phyloP scores from a whole-genome alignment of 2,797 vertebrate species.

The Monodelphis domestica region DNA sequence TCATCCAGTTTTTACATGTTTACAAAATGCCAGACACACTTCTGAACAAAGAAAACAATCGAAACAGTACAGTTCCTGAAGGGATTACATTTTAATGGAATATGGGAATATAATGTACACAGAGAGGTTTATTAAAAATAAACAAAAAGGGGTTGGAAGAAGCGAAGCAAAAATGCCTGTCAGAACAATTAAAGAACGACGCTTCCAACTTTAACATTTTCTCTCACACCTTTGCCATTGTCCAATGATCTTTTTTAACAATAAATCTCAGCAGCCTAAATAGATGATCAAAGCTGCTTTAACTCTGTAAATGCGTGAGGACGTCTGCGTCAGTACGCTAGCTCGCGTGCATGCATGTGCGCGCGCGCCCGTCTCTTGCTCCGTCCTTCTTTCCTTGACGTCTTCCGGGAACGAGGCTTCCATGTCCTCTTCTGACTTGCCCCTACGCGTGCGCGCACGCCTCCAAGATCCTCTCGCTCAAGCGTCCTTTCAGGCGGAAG shows the following conservation, averaged over 20 bases:
- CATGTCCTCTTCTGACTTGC: fast-evolving
- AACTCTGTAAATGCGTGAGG: conserved; percentile 13
- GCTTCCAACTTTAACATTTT: not conserved
- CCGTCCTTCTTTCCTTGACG: not conserved
- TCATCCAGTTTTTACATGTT: not conserved
- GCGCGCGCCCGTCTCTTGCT: not conserved
- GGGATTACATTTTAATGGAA: not conserved
- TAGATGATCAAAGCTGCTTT: not conserved
- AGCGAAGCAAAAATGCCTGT: not conserved
- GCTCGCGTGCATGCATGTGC: not conserved
- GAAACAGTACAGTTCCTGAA: too few relatives aligned
- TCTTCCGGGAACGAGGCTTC: fast-evolving
- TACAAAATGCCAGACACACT: too few relatives aligned
- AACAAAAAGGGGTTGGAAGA: not conserved
- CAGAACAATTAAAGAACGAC: not conserved
- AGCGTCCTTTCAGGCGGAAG: conserved; percentile 65
- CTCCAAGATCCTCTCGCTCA: not conserved
- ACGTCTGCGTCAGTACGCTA: not conserved
- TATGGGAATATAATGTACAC: not conserved
- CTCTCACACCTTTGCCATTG: conserved; percentile 16
- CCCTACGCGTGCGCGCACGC: fast-evolving
- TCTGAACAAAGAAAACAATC: too few relatives aligned
- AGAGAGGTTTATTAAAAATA: not conserved
- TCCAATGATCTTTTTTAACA: not conserved
- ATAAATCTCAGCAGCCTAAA: fast-evolving